Conservation (phyloP, 1,140 invertebrate genomes). For the Heliconius hewitsoni region DNA sequence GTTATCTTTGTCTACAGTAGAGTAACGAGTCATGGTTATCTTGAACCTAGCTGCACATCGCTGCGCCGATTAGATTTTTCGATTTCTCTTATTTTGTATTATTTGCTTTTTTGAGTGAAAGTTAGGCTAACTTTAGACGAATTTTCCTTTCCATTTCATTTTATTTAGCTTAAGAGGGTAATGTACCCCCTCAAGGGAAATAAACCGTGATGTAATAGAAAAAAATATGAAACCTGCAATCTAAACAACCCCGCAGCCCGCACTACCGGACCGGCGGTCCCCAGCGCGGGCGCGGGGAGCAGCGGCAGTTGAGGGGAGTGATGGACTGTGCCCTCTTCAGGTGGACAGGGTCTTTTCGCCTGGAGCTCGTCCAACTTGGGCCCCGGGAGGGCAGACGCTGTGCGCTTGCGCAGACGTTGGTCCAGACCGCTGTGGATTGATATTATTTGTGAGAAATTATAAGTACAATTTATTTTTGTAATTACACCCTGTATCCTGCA, state of each 20-base stretch:
- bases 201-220: neutral
- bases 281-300: constrained; percentile 53
- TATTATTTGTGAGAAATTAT: too few relatives aligned
- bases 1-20: too few relatives aligned
- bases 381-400: constrained; percentile 55
- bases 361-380: constrained; percentile 59
- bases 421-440: constrained; percentile 51
- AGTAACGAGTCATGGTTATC: too few relatives aligned
- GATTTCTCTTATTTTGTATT: too few relatives aligned
- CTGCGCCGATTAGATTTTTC: too few relatives aligned
- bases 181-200: too few relatives aligned
- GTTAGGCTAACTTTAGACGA: too few relatives aligned
- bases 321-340: constrained; percentile 22
- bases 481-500: neutral
- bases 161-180: too few relatives aligned
- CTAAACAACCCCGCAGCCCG: constrained; percentile 60
- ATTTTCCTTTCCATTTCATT: too few relatives aligned
- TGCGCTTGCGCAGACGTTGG: constrained; percentile 60
- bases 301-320: neutral
- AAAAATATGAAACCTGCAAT: constrained; percentile 50
- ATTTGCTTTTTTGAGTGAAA: too few relatives aligned
- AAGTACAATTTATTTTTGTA: neutral
- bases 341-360: constrained; percentile 42
- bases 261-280: constrained; percentile 67
- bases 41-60: too few relatives aligned